Evolutionary conservation across 2,888 invertebrate species (phyloP), one percentile per base, ranked within the genome.

Genomic region (Heliconius ismenius): DNA sequence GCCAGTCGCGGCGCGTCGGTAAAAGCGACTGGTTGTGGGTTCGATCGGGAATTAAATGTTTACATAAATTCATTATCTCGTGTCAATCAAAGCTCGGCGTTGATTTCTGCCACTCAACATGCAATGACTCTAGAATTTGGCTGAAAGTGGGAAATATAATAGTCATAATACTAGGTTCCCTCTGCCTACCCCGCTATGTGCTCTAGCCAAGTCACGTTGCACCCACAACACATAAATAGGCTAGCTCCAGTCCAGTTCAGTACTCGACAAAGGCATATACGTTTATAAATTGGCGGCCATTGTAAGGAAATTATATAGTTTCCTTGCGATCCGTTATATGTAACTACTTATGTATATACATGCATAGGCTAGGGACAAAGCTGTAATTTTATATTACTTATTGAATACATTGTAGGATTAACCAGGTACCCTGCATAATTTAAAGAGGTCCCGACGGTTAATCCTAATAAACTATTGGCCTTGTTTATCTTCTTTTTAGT

Each of bases 291-390:
- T 70, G 58, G 32, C 32, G 28, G 13, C 32, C 15, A 70, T 70
- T 70, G 70, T 58, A 32, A 28, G 58, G 15, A 32, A 70, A 70
- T 58, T 70, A 70, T 70, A 70, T 13, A 32, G 32, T 70, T 70
- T n/a, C 32, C n/a, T 13, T 32, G 54, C 4, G 10, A 69, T 28
- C 9, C 18, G 21, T 69, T n/a, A 9, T n/a, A n/a, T 67, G 15
- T 24, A 39, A 11, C 49, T 49, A 69, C 28, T 24, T 49, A 43
- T 11, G 3, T 43, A 68, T 4, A 32, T 21, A 54, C 21, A 54
- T 54, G 21, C 21, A 54, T 54, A 32, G 32, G 32, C 32, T 32
- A 32, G 32, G 32, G 32, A 9, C 9, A 32, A 32, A 28, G 28
- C 28, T 28, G 28, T 36, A 36, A 7, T 1, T 36, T 9, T 36